Evolutionary conservation across 1,140 invertebrate genomes (phyloP).

Genomic region (Vanessa atalanta): DNA sequence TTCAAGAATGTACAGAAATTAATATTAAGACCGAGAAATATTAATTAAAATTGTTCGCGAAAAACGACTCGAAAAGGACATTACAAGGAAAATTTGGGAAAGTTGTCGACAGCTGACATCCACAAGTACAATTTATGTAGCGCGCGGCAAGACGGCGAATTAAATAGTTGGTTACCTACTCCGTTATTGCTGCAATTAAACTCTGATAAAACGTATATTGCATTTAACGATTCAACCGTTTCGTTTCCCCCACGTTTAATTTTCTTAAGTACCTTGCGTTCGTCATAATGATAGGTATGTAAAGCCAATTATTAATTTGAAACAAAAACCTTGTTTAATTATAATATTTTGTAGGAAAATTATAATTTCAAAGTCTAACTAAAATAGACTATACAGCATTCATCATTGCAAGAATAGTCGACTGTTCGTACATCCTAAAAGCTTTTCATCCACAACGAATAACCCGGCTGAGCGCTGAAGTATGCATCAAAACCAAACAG

Average conservation of each 20-base stretch:
- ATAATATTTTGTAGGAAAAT: not conserved
- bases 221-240: constrained; percentile 31
- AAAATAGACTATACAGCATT: constrained; percentile 26
- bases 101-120: constrained; percentile 78
- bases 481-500: constrained; percentile 78
- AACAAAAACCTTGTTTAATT: not conserved
- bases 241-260: not conserved
- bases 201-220: constrained; percentile 64
- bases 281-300: not conserved
- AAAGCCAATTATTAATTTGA: not conserved
- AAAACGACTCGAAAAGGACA: constrained; percentile 72
- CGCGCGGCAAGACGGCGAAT: constrained; percentile 61
- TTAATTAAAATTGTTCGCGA: constrained; percentile 76
- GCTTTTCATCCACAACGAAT: constrained; percentile 56
- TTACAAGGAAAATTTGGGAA: constrained; percentile 74
- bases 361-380: constrained; percentile 20
- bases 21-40: constrained; percentile 58
- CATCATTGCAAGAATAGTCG: constrained; percentile 35
- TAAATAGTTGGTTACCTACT: constrained; percentile 66
- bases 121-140: constrained; percentile 73
- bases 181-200: constrained; percentile 75
- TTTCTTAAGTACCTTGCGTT: constrained; percentile 2
- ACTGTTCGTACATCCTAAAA: constrained; percentile 41
- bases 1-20: constrained; percentile 25
- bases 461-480: constrained; percentile 56